Conservation (phyloP, 2,888 invertebrate species). For the Emmelina monodactyla region DNA sequence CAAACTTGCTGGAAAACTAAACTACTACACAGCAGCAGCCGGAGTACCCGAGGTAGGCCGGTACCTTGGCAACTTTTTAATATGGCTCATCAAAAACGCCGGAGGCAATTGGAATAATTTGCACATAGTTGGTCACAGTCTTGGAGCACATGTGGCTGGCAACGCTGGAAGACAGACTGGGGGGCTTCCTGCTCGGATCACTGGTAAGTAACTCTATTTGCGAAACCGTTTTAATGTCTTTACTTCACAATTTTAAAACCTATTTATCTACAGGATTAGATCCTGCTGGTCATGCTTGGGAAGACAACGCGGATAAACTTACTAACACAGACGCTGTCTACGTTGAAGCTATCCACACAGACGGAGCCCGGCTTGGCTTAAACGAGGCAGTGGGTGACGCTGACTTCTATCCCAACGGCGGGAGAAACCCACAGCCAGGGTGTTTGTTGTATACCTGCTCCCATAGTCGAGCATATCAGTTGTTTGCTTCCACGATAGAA, state of each 20-base stretch:
- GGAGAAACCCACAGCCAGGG: conserved; percentile 39
- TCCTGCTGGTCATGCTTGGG: conserved; percentile 42
- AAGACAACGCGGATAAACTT: conserved; percentile 28
- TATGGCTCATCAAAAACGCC: conserved; percentile 23
- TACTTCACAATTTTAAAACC: conserved; percentile 3
- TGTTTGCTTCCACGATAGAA: conserved; percentile 35
- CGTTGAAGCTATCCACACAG: conserved; percentile 48
- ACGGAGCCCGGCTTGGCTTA: conserved; percentile 38
- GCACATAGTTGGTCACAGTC: conserved; percentile 36
- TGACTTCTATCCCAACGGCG: conserved; percentile 52
- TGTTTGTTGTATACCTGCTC: conserved; percentile 36
- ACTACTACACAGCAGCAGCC: conserved; percentile 12
- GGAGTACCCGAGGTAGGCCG: conserved; percentile 20
- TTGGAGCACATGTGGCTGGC: conserved; percentile 38
- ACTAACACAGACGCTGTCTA: conserved; percentile 27
- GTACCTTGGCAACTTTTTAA: conserved; percentile 18
- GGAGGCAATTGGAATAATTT: conserved; percentile 29
- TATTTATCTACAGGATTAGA: conserved; percentile 30
- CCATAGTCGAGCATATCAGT: conserved; percentile 31
- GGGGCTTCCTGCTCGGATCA: conserved; percentile 21
- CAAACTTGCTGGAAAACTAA: conserved; percentile 16
- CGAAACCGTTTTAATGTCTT: background rate
- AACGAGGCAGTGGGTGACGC: conserved; percentile 29
- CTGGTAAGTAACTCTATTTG: too few species aligned
- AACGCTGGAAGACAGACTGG: conserved; percentile 25